A percentile compares a stretch with the other conserved stretches of the same genome.
Evolutionary conservation across 2,797 vertebrate species (phyloP).

Genomic region (Gymnothorax javanicus): DNA sequence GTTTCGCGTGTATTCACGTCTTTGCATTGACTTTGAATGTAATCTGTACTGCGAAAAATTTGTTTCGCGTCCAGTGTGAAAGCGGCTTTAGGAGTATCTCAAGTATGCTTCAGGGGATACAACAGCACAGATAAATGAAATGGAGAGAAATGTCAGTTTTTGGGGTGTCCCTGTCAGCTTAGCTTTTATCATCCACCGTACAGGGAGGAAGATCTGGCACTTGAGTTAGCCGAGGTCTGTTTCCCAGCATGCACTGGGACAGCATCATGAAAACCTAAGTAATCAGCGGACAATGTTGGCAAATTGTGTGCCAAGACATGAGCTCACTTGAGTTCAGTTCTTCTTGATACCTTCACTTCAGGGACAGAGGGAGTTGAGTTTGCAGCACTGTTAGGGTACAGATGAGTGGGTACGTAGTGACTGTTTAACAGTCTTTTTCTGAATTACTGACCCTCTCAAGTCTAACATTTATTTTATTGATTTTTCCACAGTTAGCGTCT

Average conservation of each 20-base stretch:
- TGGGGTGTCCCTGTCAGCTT: neutral
- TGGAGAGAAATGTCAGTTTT: neutral
- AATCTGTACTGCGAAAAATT: no score
- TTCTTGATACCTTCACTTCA: neutral
- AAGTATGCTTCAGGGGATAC: neutral
- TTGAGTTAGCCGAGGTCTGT: neutral
- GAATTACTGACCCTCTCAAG: neutral
- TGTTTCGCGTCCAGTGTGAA: no score
- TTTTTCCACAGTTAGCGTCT: neutral
- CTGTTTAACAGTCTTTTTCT: neutral
- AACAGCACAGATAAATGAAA: neutral
- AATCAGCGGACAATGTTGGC: neutral
- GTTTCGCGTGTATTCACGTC: no score
- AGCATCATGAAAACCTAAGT: neutral
- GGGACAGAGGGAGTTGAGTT: neutral
- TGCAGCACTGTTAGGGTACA: neutral
- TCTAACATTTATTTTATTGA: neutral
- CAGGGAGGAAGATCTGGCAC: neutral
- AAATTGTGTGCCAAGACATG: neutral
- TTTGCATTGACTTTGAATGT: no score
- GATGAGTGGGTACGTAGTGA: neutral
- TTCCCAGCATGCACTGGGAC: slow-evolving; percentile 13
- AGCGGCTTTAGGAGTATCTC: no score
- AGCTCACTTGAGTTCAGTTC: neutral
- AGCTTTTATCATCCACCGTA: neutral